phyloP scores from a whole-genome alignment of 2,797 vertebrate genomes.

The Scolopax rusticola region DNA sequence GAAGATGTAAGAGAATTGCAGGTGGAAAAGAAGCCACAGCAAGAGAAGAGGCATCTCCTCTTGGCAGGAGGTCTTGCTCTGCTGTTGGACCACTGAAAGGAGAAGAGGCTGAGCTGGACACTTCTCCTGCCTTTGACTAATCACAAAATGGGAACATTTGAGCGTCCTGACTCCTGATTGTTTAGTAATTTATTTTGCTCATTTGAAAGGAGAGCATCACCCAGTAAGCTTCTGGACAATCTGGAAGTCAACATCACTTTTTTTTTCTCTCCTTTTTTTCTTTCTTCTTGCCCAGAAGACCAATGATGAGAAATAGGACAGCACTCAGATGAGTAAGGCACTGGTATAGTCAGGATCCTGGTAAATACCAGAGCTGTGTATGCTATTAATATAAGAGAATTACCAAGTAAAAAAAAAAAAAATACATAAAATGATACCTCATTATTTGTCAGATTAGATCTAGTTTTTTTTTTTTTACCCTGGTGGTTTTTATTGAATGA shows the following conservation, averaged over 20 bases:
- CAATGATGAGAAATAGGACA: neutral
- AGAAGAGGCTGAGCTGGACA: neutral
- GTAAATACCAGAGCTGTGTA: neutral
- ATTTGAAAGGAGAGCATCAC: neutral
- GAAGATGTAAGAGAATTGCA: neutral
- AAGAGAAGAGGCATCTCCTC: neutral
- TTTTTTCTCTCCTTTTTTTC: neutral
- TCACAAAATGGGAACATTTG: neutral
- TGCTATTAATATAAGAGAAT: neutral
- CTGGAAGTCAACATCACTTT: neutral
- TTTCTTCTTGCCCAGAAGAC: neutral
- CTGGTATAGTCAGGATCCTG: neutral
- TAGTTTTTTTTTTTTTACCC: neutral
- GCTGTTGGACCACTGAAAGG: neutral
- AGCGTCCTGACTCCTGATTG: neutral
- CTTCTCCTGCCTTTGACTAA: neutral
- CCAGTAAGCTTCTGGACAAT: neutral
- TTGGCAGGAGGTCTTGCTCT: neutral
- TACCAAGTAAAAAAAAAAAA: neutral
- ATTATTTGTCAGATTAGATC: neutral
- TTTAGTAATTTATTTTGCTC: neutral
- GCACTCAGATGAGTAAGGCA: neutral
- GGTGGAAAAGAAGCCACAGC: neutral
- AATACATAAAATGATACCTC: neutral
- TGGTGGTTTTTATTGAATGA: neutral